These are phyloP conservation scores for Orthochromis malagaraziensis DNA, from an alignment of 2,113 vertebrate species.

Conservation along the genomic window DNA sequence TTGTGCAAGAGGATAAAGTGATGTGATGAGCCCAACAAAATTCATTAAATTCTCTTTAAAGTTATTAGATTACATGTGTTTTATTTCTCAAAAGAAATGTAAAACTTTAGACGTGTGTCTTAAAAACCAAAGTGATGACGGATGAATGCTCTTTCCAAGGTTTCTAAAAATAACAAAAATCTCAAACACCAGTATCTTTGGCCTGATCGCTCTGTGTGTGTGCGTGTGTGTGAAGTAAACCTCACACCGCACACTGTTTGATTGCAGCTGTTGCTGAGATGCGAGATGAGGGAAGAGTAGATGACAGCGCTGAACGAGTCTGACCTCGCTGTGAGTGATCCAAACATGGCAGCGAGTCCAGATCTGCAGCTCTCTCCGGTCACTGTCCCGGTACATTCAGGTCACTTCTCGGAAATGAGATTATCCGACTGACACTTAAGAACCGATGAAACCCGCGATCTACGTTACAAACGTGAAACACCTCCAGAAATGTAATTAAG, in stretches of 20 bases:
- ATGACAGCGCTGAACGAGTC: not conserved
- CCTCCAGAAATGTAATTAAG: constrained; percentile 39
- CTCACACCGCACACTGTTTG: constrained; percentile 25
- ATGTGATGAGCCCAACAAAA: not conserved
- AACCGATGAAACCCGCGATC: constrained; percentile 21
- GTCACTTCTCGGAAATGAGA: constrained; percentile 56
- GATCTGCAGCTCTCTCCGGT: constrained; percentile 18
- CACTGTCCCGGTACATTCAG: constrained; percentile 37
- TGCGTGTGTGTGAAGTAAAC: not conserved
- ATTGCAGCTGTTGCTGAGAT: constrained; percentile 55
- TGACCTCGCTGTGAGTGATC: constrained; percentile 53
- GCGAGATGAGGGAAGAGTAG: constrained; percentile 13
- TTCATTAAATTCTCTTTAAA: not conserved
- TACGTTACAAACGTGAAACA: not conserved
- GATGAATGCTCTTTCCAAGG: not conserved
- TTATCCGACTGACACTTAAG: constrained; percentile 38
- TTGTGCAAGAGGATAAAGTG: not conserved
- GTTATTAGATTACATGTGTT: not conserved
- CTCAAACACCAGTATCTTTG: not conserved
- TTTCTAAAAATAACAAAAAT: constrained; percentile 41
- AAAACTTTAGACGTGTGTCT: not conserved
- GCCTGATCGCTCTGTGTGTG: not conserved
- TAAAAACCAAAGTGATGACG: not conserved
- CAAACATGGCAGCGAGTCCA: constrained; percentile 39
- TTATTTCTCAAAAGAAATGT: not conserved